Conservation (phyloP, 2,888 invertebrate species). For the Amblyjoppa proteus region DNA sequence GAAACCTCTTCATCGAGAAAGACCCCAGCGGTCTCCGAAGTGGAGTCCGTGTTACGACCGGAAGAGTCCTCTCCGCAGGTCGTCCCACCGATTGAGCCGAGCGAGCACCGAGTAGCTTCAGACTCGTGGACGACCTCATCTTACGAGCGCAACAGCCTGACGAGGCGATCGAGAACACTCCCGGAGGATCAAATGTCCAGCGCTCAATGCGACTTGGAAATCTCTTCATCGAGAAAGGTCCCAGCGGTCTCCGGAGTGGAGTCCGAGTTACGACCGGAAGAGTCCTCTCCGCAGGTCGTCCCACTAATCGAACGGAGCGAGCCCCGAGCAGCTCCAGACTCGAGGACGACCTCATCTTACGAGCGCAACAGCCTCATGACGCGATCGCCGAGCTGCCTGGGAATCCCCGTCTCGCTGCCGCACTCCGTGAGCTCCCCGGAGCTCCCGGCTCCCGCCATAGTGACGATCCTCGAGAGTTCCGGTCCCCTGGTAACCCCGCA, state of each 20-base stretch:
- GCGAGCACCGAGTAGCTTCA: constrained; percentile 3
- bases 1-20: too few relatives aligned
- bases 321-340: constrained; percentile 7
- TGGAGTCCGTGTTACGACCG: not conserved
- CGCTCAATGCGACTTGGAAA: not conserved
- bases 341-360: constrained; percentile 23
- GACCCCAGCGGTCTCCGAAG: too few relatives aligned
- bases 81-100: not conserved
- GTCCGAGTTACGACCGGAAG: too few relatives aligned
- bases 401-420: constrained; percentile 76
- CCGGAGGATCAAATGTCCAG: not conserved
- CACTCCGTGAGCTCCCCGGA: constrained; percentile 83
- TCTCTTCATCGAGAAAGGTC: too few relatives aligned
- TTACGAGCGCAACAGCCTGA: constrained; percentile 23
- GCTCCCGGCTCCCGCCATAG: constrained; percentile 75
- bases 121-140: constrained; percentile 15
- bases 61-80: constrained; percentile 6
- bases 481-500: constrained; percentile 75
- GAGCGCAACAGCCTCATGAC: constrained; percentile 26
- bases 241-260: too few relatives aligned
- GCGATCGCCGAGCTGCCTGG: constrained; percentile 67
- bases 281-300: constrained; percentile 12
- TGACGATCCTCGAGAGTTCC: constrained; percentile 66
- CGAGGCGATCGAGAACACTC: too few relatives aligned
- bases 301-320: not conserved